Percentiles rank a stretch among this genome's conserved stretches.
These are phyloP conservation scores for Ophioderma brevispina DNA, from an alignment of 35 echinoderm and acorn worm species.

Conservation along the genomic window DNA sequence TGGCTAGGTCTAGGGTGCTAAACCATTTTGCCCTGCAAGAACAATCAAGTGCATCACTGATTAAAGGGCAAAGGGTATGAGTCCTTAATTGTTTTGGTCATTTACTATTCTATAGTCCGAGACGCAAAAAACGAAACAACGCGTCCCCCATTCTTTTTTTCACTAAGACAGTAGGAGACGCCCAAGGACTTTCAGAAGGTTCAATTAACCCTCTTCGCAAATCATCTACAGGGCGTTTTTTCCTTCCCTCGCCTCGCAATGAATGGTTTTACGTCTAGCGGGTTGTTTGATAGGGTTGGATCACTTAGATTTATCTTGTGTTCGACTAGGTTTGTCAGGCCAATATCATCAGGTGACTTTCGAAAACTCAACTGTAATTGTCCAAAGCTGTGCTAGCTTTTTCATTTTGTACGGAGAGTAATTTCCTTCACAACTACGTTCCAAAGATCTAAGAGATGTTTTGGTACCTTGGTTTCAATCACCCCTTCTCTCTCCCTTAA, in stretches of 20 bases:
- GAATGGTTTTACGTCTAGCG: constrained; percentile 48
- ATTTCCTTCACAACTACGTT: not conserved
- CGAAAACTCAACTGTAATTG: constrained; percentile 43
- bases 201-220: constrained; percentile 60
- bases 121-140: not conserved
- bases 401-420: not conserved
- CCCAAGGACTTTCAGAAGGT: constrained; percentile 63
- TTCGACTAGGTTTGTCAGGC: constrained; percentile 36
- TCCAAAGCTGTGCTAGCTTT: not conserved
- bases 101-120: not conserved
- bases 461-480: too few species aligned
- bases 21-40: not conserved
- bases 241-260: constrained; percentile 31
- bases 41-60: not conserved
- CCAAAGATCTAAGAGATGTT: constrained; percentile 15
- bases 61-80: not conserved
- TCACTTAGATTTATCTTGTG: constrained; percentile 52
- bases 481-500: too few species aligned
- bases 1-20: not conserved
- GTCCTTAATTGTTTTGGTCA: not conserved
- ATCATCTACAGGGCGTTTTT: constrained; percentile 33
- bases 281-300: constrained; percentile 39
- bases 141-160: constrained; percentile 1
- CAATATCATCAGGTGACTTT: constrained; percentile 48
- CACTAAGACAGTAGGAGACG: constrained; percentile 57